Evolutionary conservation across 2,797 vertebrate species (phyloP).

Genomic region (Miichthys miiuy): DNA sequence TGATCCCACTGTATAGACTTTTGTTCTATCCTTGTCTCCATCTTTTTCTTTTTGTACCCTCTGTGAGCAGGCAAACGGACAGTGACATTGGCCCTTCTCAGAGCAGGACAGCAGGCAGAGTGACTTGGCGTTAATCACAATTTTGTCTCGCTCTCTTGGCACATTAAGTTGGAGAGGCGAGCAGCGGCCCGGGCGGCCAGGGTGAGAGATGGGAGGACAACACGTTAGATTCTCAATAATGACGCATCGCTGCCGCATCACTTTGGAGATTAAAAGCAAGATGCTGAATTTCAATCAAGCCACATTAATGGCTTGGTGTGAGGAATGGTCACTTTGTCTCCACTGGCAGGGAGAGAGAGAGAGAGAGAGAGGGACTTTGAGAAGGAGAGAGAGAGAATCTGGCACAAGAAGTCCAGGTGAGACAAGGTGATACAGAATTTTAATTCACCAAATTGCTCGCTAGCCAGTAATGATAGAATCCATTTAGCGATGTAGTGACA

Average conservation of each 20-base stretch:
- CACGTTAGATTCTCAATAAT: constrained; percentile 85
- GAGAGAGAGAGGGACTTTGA: constrained; percentile 11
- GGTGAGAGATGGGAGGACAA: constrained; percentile 78
- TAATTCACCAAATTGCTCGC: constrained; percentile 80
- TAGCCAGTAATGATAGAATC: constrained; percentile 75
- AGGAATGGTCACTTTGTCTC: constrained; percentile 83
- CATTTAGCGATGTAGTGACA: constrained; percentile 68
- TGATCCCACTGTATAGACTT: constrained; percentile 65
- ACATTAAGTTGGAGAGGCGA: constrained; percentile 63
- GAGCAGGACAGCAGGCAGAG: constrained; percentile 77
- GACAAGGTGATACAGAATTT: constrained; percentile 76
- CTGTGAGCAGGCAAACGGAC: constrained; percentile 69
- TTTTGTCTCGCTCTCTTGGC: constrained; percentile 79
- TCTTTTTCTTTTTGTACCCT: constrained; percentile 67
- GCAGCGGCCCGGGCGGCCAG: constrained; percentile 47
- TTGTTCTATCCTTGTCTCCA: constrained; percentile 67
- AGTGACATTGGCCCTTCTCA: constrained; percentile 76
- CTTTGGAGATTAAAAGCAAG: constrained; percentile 90
- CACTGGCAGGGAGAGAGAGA: constrained; percentile 65
- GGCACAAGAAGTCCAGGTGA: constrained; percentile 72
- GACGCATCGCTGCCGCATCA: constrained; percentile 85
- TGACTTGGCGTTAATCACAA: constrained; percentile 83
- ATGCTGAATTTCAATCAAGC: constrained; percentile 89
- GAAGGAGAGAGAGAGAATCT: constrained; percentile 36
- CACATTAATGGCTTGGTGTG: constrained; percentile 82